Evolutionary conservation across 64 coral and sea anemone species (phyloP).

Genomic region (Hydrozoanthus tunicans): DNA sequence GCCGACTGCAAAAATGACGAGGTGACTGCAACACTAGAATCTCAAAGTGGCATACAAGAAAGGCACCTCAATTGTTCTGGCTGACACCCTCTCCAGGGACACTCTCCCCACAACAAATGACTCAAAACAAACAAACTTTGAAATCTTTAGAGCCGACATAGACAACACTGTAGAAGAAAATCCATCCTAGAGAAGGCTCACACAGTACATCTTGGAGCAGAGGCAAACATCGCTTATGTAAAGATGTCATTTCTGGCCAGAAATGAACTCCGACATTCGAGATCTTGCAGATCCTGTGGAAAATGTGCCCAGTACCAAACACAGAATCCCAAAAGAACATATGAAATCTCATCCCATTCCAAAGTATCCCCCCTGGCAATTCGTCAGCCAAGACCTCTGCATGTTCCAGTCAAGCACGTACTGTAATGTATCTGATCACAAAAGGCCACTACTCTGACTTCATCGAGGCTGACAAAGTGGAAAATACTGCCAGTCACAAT

Average conservation of each 20-base stretch:
- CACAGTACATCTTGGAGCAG: not conserved
- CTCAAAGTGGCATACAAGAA: constrained; percentile 30
- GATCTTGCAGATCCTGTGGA: constrained; percentile 11
- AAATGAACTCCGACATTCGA: not conserved
- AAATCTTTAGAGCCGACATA: constrained; percentile 16
- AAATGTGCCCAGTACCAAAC: constrained; percentile 37
- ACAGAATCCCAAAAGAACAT: constrained; percentile 32
- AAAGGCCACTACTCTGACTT: constrained; percentile 28
- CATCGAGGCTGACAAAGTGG: constrained; percentile 3
- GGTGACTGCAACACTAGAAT: constrained; percentile 12
- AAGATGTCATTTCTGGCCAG: constrained; percentile 45
- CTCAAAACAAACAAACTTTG: constrained; percentile 31
- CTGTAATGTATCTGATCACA: not conserved
- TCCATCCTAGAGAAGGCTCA: constrained; percentile 17
- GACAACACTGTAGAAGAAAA: constrained; percentile 1
- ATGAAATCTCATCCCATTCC: constrained; percentile 52
- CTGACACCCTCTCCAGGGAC: constrained; percentile 35
- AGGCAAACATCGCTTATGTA: constrained; percentile 8
- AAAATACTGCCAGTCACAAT: not conserved
- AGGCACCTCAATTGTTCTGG: constrained; percentile 10
- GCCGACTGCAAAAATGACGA: constrained; percentile 33
- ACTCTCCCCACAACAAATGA: constrained; percentile 45
- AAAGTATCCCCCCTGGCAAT: constrained; percentile 30
- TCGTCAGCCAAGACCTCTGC: constrained; percentile 2
- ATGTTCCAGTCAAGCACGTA: constrained; percentile 10